phyloP scores from a whole-genome alignment of 2,113 vertebrate genomes.

The Erythrocercus mccallii region DNA sequence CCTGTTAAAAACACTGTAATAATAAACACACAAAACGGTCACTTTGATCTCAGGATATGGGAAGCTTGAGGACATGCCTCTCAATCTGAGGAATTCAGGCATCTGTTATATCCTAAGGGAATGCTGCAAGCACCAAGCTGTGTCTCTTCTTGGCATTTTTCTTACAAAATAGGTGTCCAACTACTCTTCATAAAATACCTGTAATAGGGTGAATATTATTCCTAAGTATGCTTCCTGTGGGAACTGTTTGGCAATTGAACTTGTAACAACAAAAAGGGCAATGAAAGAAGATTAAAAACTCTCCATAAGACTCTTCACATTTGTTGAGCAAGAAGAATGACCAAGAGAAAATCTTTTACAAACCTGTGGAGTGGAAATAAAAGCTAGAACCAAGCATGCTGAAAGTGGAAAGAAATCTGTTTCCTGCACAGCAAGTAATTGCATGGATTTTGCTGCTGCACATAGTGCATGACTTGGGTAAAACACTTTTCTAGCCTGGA shows the following conservation, averaged over 20 bases:
- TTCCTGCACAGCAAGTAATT: neutral
- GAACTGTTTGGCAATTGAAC: neutral
- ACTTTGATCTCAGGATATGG: neutral
- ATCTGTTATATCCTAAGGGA: neutral
- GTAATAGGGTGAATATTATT: neutral
- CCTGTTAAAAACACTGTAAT: neutral
- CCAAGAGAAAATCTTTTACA: neutral
- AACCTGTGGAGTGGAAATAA: neutral
- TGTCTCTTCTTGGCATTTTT: neutral
- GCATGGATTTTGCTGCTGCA: neutral
- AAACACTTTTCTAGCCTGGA: neutral
- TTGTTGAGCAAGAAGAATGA: neutral
- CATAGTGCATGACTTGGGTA: neutral
- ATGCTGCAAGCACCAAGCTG: neutral
- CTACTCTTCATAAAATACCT: neutral
- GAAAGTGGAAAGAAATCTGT: neutral
- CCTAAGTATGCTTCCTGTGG: neutral
- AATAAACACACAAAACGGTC: neutral
- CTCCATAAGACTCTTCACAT: neutral
- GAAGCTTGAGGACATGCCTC: neutral
- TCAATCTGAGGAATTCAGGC: neutral
- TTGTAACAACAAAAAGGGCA: neutral
- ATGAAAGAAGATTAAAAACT: neutral
- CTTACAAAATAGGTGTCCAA: neutral
- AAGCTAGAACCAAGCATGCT: neutral